Conservation (phyloP, 2,888 invertebrate species). For the Drosophila fulvimacula region DNA sequence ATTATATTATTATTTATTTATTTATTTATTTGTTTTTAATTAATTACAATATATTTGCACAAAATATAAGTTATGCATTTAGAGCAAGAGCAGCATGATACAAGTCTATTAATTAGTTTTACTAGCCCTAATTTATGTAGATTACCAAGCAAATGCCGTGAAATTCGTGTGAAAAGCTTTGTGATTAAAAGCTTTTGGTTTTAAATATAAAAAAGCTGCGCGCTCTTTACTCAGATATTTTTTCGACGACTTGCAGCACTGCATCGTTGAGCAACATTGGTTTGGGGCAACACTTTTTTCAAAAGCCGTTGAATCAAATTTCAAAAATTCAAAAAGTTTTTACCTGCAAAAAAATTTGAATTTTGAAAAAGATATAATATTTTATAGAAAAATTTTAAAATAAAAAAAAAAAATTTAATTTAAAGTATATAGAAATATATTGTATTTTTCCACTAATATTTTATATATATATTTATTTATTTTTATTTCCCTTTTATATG, state of each 20-base stretch:
- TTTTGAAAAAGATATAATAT: too few relatives aligned
- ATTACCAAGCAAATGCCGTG: slow-evolving; percentile 30
- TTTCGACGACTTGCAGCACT: slow-evolving; percentile 6
- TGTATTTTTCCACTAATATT: too few relatives aligned
- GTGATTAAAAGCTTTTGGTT: slow-evolving; percentile 14
- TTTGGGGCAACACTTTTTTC: slow-evolving; percentile 11
- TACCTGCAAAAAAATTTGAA: too few relatives aligned
- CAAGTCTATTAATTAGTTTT: slow-evolving; percentile 42
- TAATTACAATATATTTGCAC: slow-evolving; percentile 10
- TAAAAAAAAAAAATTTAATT: too few relatives aligned
- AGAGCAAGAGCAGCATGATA: slow-evolving; percentile 18
- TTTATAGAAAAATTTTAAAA: too few relatives aligned
- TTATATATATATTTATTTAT: too few relatives aligned
- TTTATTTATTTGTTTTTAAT: background rate
- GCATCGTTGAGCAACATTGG: background rate
- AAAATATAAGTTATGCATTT: slow-evolving; percentile 15
- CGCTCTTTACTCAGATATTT: slow-evolving; percentile 6
- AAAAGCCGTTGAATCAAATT: background rate
- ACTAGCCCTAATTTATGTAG: slow-evolving; percentile 34
- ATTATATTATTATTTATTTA: background rate
- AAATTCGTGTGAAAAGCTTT: slow-evolving; percentile 30
- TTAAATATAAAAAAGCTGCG: slow-evolving; percentile 23
- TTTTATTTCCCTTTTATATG: too few relatives aligned
- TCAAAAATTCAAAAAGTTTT: too few relatives aligned
- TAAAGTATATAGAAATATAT: too few relatives aligned